Base-by-base conservation (phyloP, 2,888 invertebrate genomes). In the Dryobota labecula region DNA sequence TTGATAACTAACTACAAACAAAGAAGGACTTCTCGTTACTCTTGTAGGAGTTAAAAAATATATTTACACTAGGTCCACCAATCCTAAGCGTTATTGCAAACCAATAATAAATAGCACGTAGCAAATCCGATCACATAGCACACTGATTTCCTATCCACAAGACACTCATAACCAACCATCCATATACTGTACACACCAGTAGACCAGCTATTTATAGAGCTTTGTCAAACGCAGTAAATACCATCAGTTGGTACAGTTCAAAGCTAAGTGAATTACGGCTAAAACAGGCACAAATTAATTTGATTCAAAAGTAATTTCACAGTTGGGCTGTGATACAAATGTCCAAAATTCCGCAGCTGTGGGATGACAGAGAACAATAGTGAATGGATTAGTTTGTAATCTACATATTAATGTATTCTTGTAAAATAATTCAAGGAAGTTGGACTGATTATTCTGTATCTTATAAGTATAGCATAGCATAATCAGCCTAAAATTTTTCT, bases 181-280 rank as follows among this genome's bases (percentile, higher is more conserved):
- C 69, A 77, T 84, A 41, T 13, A 36, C 49, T 36, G 49, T 43
- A 58, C 27, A 83, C 76, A 38, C 80, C 84, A 84, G 74, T 78
- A 84, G 86, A 87, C 84, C 80, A 76, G 81, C 88, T 90, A 91
- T 92, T 91, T 91, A 91, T 89, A 82, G 86, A 77, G 82, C 70
- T 81, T 84, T 84, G 72, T 74, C 69, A 73, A 77, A 65, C 78
- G 61, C 54, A 62, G 65, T 73, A 76, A 73, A 78, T 76, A 73
- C 58, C 51, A 65, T 47, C 65, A 63, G 43, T 58, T 54, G 45
- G 38, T 64, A 81, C 56, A 61, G 56, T 47, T 36, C 71, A 68
- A 51, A 82, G 54, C 43, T 53, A 62, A 74, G 49, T 64, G 67
- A 72, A 53, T 68, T 57, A 53, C 53, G 47, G 36, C 41, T 61